Evolutionary conservation across 2,113 vertebrate genomes (phyloP), one percentile per base, ranked within the genome.

Genomic region (Crotalus tigris): DNA sequence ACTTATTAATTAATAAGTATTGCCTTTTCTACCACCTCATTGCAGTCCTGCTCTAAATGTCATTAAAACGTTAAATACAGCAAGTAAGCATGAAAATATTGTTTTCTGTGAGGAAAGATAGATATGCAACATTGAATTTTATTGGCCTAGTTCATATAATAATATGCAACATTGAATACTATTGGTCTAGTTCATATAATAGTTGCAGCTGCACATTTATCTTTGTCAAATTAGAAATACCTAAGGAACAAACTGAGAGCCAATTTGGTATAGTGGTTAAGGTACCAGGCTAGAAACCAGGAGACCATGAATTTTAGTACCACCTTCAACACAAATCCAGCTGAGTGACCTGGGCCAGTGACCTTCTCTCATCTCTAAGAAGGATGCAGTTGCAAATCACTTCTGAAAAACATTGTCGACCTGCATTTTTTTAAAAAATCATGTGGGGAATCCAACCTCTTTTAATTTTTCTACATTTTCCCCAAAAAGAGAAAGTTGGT

Each of bases 191-290:
- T 85, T 81, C 19, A 9, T 44, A 81, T 39, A 81, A 44, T 9
- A 21, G 33, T 81, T 81, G 7, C 2, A 91, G 55, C 92, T 64
- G 51, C 1, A 23, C 33, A 58, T 7, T 91, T 53, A 54, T 29
- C 90, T 87, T 92, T 86, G 92, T 85, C 93, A 94, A 91, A 91
- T 26, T 46, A 51, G 92, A 93, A 33, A 0, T 0, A 0, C 1
- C 39, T 88, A 8, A 94, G 92, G 88, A 49, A 26, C 91, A 91
- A 93, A 64, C 39, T 61, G 90, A 44, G 75, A 39, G 33, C n/a
- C 75, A 81, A 9, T 81, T 44, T 81, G 17, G 3, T 81, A 21
- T 44, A 81, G 17, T 44, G 75, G 33, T 81, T 44, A 44, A 81
- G 17, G 33, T 39, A 81, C 15, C 75, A 44, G 75, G 17, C 19